A percentile compares a stretch with the other conserved stretches of the same genome.
Evolutionary conservation across 2,888 invertebrate genomes (phyloP).

Genomic region (Coleophora flavipennella): DNA sequence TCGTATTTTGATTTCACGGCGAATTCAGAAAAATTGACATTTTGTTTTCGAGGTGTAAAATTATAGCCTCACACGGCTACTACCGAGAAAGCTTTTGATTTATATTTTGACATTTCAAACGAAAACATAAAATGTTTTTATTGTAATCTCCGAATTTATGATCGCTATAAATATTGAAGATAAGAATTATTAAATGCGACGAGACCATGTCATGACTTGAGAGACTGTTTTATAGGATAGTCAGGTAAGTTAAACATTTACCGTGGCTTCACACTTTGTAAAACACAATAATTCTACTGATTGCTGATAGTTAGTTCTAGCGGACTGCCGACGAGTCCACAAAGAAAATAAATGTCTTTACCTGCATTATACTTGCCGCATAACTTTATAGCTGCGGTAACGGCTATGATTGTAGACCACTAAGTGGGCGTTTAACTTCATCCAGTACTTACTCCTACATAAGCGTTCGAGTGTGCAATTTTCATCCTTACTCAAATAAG

Average conservation of each 20-base stretch:
- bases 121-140: constrained; percentile 56
- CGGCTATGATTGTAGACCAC: constrained; percentile 30
- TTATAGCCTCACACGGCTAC: constrained; percentile 33
- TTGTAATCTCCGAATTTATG: constrained; percentile 50
- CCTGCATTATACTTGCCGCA: constrained; percentile 2
- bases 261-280: no score
- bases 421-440: constrained; percentile 20
- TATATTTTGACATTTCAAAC: constrained; percentile 58
- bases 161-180: constrained; percentile 37
- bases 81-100: constrained; percentile 47
- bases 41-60: constrained; percentile 58
- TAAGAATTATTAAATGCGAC: no score
- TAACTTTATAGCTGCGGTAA: constrained; percentile 21
- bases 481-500: constrained; percentile 21
- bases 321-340: neutral
- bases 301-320: neutral
- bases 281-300: neutral
- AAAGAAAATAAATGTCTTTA: constrained; percentile 7
- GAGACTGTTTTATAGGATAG: no score
- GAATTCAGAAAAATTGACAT: constrained; percentile 43
- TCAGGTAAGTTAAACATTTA: no score
- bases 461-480: constrained; percentile 15
- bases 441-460: constrained; percentile 18
- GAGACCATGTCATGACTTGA: no score
- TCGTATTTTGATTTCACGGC: constrained; percentile 36